Conservation (phyloP, 2,113 vertebrate species). For the Saguinus midas region DNA sequence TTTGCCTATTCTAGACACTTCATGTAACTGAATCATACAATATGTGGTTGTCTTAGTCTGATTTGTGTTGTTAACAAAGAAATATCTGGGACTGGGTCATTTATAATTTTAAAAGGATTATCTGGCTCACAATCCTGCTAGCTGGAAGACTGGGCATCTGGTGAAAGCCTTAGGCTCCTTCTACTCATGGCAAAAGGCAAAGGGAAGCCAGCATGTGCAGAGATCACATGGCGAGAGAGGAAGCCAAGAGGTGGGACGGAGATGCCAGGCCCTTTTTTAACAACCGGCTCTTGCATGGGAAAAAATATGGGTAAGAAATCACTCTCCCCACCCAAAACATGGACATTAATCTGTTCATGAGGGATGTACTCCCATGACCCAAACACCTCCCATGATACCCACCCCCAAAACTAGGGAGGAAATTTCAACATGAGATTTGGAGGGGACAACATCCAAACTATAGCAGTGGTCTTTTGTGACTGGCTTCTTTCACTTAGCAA, state of each 20-base stretch:
- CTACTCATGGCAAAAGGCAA: neutral
- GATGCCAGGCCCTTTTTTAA: neutral
- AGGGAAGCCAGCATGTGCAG: neutral
- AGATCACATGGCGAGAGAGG: neutral
- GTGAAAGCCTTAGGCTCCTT: neutral
- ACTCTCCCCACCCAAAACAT: neutral
- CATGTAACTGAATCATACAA: neutral
- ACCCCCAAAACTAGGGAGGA: neutral
- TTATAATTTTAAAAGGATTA: neutral
- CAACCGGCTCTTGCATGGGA: neutral
- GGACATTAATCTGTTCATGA: neutral
- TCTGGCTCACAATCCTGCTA: neutral
- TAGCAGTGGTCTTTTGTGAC: neutral
- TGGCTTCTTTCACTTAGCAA: neutral
- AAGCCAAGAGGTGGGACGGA: neutral
- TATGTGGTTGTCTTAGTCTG: neutral
- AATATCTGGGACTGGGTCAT: neutral
- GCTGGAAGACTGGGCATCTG: neutral
- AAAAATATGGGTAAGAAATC: neutral
- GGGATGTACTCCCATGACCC: neutral
- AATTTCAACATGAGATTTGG: neutral
- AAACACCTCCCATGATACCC: neutral
- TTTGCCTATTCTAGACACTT: neutral
- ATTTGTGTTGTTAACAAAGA: neutral
- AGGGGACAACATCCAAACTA: neutral